Evolutionary conservation across 2,113 vertebrate genomes (phyloP), one percentile per base, ranked within the genome.

Genomic region (Heterocephalus glaber): DNA sequence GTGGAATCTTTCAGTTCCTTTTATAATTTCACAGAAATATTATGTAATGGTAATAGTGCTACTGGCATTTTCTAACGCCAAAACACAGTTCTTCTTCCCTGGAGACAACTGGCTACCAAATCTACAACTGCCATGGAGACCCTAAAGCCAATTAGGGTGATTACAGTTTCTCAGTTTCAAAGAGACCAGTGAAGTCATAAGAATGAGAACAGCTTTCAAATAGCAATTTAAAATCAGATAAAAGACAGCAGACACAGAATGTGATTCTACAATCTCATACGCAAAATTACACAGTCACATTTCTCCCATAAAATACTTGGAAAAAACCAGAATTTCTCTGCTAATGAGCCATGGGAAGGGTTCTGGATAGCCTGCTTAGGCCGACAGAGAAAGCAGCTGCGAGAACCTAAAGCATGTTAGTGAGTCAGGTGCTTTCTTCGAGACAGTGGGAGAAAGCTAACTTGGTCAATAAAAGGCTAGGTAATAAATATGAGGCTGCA

Each of bases 1-100:
- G 61, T 52, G 70, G 61, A 94, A 95, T 85, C 63, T 82, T 76
- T 86, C 63, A 79, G 33, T 87, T 96, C n/a, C 60, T 91, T 86
- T 86, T 63, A 54, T 30, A 79, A 93, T 60, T 72, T 95, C 95
- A 94, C 52, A 95, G 35, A 88, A 94, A 76, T 49, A 61, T 26
- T 83, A 54, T 41, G 86, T 47, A 74, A 70, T 66, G 68, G 38
- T 33, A 47, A 61, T 24, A 68, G 35, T 56, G 12, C 80, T 44
- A 86, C 68, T 79, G 61, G 79, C 30, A 24, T 68, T 80, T 90
- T 74, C 87, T 93, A 88, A 83, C 12, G 56, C 5, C 89, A 88
- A 94, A 90, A 66, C 12, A 65, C 24, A 4, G 47, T 19, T 35
- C 22, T 76, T 86, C n/a, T 61, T 96, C 44, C 80, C 63, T 56